These are phyloP conservation scores for Nomada goodeniana DNA, from an alignment of 2,888 invertebrate genomes.

Conservation along the genomic window DNA sequence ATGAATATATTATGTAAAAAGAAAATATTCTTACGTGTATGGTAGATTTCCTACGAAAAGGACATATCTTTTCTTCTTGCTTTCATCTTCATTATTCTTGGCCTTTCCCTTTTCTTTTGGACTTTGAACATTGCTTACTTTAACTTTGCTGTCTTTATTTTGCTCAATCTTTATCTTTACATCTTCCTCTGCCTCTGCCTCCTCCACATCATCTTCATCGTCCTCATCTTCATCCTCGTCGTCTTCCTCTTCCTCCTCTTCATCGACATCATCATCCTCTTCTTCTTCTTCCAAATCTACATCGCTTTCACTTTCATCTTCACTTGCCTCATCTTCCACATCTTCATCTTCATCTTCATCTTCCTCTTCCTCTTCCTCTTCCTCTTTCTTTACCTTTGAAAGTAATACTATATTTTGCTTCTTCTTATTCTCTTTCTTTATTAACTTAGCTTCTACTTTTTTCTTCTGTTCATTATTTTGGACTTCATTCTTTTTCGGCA, in stretches of 20 bases:
- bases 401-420: slow-evolving; percentile 14
- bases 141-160: slow-evolving; percentile 13
- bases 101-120: slow-evolving; percentile 11
- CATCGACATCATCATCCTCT: slow-evolving; percentile 22
- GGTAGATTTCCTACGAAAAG: slow-evolving; percentile 85
- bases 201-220: slow-evolving; percentile 43
- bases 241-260: slow-evolving; percentile 34
- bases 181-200: slow-evolving; percentile 25
- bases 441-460: slow-evolving; percentile 26
- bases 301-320: slow-evolving; percentile 36
- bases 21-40: slow-evolving; percentile 77
- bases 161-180: slow-evolving; percentile 12
- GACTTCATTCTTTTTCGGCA: slow-evolving; percentile 25
- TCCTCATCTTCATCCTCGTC: slow-evolving; percentile 49
- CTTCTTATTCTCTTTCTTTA: slow-evolving; percentile 30
- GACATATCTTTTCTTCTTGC: slow-evolving; percentile 80
- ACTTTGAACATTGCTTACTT: slow-evolving; percentile 15
- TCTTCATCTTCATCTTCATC: slow-evolving; percentile 7
- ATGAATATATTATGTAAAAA: background rate
- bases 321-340: slow-evolving; percentile 26
- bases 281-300: slow-evolving; percentile 38
- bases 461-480: slow-evolving; percentile 26
- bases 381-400: slow-evolving; percentile 13
- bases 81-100: slow-evolving; percentile 5
- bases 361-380: background rate